Conservation (phyloP, 2,797 vertebrate species). For the Leucoraja ocellata region DNA sequence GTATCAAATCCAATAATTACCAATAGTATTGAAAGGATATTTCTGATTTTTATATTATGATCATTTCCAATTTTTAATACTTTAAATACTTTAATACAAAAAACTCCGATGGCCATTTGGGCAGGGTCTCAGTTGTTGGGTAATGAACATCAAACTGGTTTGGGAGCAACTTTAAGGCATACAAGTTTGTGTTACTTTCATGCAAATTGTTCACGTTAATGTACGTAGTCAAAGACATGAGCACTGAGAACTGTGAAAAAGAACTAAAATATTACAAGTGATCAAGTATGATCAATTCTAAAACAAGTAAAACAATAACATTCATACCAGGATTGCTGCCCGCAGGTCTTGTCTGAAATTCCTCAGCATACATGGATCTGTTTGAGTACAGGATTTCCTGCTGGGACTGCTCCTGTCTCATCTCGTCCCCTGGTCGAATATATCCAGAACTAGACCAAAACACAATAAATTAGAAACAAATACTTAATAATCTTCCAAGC, state of each 20-base stretch:
- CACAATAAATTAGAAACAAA: not conserved
- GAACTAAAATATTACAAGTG: not conserved
- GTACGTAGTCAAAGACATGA: not conserved
- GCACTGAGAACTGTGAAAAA: not conserved
- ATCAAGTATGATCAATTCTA: not conserved
- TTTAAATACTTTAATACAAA: not conserved
- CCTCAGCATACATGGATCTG: constrained; percentile 73
- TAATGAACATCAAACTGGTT: not conserved
- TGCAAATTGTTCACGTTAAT: not conserved
- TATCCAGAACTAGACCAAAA: constrained; percentile 55
- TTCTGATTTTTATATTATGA: not conserved
- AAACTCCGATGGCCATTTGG: not conserved
- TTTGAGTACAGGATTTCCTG: constrained; percentile 67
- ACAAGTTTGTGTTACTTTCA: not conserved
- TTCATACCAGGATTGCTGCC: constrained; percentile 84
- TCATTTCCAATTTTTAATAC: not conserved
- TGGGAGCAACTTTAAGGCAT: not conserved
- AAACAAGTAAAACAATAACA: not conserved
- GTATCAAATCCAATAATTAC: no score
- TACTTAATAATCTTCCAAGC: not conserved
- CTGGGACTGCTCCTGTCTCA: constrained; percentile 55
- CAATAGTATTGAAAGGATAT: no score
- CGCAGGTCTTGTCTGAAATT: constrained; percentile 77
- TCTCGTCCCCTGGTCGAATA: constrained; percentile 63
- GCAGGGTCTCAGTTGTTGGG: not conserved